Evolutionary conservation across 1,140 invertebrate genomes (phyloP).

Genomic region (Drosophila hydei): DNA sequence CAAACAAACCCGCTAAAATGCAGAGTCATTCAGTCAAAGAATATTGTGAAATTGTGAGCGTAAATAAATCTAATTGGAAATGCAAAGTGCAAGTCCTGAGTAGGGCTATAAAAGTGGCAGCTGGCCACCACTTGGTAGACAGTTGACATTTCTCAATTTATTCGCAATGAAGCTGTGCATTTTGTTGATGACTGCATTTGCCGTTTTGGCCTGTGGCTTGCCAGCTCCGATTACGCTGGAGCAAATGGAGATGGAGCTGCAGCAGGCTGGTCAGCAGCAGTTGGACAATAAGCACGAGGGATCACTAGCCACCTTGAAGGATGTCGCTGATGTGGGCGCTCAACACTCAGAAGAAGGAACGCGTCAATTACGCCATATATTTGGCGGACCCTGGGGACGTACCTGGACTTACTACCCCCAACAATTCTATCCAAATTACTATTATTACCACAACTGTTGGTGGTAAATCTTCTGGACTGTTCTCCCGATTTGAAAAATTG

Average conservation of each 20-base stretch:
- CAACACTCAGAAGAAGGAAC: conserved; percentile 35
- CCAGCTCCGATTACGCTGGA: conserved; percentile 15
- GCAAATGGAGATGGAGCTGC: neutral
- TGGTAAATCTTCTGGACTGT: conserved; percentile 26
- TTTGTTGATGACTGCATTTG: conserved; percentile 12
- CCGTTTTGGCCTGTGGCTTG: conserved; percentile 3
- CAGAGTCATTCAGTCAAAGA: neutral
- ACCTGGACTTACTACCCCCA: neutral
- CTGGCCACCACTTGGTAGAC: neutral
- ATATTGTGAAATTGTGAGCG: conserved; percentile 8
- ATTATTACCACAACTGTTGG: conserved; percentile 38
- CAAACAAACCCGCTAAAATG: conserved; percentile 1
- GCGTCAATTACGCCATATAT: conserved; percentile 44
- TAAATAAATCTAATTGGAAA: conserved; percentile 47
- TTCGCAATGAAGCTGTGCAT: conserved; percentile 34
- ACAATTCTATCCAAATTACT: conserved; percentile 21
- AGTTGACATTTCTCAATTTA: conserved; percentile 15
- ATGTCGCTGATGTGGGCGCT: conserved; percentile 48
- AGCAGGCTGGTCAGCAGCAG: neutral
- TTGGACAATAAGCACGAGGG: neutral
- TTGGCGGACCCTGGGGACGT: neutral
- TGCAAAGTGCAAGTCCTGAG: conserved; percentile 19
- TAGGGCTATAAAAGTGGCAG: conserved; percentile 41
- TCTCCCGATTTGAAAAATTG: too few species aligned
- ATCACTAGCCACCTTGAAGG: conserved; percentile 16